Percentiles rank a stretch among this genome's conserved stretches.
Conservation (phyloP, 2,797 vertebrate genomes). For the Rhyacichthys aspro region DNA sequence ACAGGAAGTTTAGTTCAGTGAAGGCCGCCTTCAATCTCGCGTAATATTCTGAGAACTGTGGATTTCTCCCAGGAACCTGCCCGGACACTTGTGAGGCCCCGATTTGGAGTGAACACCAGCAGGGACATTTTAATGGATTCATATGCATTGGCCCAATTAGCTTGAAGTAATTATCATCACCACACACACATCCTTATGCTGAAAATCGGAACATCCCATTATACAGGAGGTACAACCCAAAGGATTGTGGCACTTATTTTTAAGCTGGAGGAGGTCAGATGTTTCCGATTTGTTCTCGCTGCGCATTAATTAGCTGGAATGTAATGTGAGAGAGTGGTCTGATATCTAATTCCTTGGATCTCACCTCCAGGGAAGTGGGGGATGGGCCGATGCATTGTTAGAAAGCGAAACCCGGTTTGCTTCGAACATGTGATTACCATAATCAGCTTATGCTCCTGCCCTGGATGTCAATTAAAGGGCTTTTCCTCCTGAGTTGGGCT, state of each 20-base stretch:
- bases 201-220: slow-evolving; percentile 76
- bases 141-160: slow-evolving; percentile 83
- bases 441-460: slow-evolving; percentile 40
- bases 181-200: slow-evolving; percentile 33
- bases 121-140: slow-evolving; percentile 82
- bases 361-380: slow-evolving; percentile 42
- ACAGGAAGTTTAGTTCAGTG: slow-evolving; percentile 11
- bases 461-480: slow-evolving; percentile 12
- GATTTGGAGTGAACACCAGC: slow-evolving; percentile 75
- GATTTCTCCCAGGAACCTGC: slow-evolving; percentile 61
- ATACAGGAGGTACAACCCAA: slow-evolving; percentile 61
- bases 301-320: slow-evolving; percentile 73
- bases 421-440: slow-evolving; percentile 37
- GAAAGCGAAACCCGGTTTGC: slow-evolving; percentile 57
- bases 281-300: slow-evolving; percentile 69
- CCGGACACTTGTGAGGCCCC: slow-evolving; percentile 70
- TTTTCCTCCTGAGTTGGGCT: slow-evolving; percentile 5
- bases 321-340: slow-evolving; percentile 68
- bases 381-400: slow-evolving; percentile 43
- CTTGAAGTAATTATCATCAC: slow-evolving; percentile 78
- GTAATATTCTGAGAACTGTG: slow-evolving; percentile 55
- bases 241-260: slow-evolving; percentile 79
- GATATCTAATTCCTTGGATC: slow-evolving; percentile 64
- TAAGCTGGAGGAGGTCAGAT: slow-evolving; percentile 78
- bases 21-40: slow-evolving; percentile 27